Conservation (phyloP, 2,797 vertebrate genomes). For the Trichosurus vulpecula region DNA sequence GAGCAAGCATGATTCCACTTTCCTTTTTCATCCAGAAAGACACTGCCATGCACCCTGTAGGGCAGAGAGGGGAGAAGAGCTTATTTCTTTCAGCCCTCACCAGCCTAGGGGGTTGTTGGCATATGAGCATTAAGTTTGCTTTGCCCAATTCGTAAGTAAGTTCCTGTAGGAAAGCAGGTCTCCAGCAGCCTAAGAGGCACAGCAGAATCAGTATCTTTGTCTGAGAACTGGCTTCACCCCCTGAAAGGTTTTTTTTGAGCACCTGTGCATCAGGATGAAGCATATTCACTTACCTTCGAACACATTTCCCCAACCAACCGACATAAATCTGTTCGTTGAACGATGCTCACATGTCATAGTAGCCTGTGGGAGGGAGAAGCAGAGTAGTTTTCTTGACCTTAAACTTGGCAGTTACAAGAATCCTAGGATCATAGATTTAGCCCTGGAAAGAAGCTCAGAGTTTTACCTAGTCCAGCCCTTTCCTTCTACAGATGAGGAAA, state of each 20-base stretch:
- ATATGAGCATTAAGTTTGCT: neutral
- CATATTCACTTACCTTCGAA: neutral
- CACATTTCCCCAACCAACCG: neutral
- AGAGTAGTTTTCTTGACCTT: neutral
- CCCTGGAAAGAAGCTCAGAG: neutral
- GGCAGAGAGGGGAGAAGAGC: neutral
- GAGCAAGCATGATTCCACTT: neutral
- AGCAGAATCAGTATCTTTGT: neutral
- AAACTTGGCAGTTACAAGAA: neutral
- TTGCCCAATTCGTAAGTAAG: neutral
- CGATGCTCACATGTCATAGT: neutral
- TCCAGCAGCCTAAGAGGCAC: neutral
- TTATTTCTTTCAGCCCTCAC: neutral
- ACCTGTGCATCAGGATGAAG: neutral
- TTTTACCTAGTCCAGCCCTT: neutral
- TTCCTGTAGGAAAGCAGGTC: neutral
- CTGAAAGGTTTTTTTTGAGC: neutral
- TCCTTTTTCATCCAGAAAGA: neutral
- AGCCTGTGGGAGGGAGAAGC: neutral
- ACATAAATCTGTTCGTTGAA: neutral
- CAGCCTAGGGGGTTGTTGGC: neutral
- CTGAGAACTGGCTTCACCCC: neutral
- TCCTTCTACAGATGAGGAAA: neutral
- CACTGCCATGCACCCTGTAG: neutral
- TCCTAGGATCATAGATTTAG: neutral